Evolutionary conservation across 1,140 invertebrate species (phyloP).

Genomic region (Conus ventricosus): DNA sequence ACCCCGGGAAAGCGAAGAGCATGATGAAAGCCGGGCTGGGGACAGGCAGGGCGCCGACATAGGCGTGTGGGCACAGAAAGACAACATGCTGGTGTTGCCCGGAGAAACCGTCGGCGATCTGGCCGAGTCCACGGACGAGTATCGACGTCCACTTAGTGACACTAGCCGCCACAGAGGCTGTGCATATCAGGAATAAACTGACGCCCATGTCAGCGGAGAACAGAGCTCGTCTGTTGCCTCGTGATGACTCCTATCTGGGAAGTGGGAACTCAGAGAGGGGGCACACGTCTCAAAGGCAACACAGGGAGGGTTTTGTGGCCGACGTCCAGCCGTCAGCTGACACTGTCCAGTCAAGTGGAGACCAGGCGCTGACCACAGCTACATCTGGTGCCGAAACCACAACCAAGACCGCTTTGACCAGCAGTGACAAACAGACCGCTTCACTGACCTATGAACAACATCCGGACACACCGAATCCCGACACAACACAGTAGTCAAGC

Average conservation of each 20-base stretch:
- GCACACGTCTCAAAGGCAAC: neutral
- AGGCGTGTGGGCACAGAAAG: neutral
- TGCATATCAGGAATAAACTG: neutral
- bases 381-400: neutral
- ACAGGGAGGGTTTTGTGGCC: neutral
- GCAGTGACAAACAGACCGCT: neutral
- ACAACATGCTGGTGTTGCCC: neutral
- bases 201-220: constrained; percentile 10
- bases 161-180: constrained; percentile 11
- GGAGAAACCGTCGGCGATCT: neutral
- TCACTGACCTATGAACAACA: neutral
- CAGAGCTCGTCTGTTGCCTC: neutral
- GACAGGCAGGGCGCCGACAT: neutral
- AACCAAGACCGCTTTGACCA: neutral
- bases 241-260: neutral
- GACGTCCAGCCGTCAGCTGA: neutral
- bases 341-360: neutral
- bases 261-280: neutral
- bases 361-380: neutral
- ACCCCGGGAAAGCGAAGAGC: neutral
- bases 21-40: neutral
- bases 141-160: constrained; percentile 8
- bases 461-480: neutral
- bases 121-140: neutral
- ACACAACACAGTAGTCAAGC: neutral